Conservation (phyloP, 2,113 vertebrate genomes). For the Cacatua alba region DNA sequence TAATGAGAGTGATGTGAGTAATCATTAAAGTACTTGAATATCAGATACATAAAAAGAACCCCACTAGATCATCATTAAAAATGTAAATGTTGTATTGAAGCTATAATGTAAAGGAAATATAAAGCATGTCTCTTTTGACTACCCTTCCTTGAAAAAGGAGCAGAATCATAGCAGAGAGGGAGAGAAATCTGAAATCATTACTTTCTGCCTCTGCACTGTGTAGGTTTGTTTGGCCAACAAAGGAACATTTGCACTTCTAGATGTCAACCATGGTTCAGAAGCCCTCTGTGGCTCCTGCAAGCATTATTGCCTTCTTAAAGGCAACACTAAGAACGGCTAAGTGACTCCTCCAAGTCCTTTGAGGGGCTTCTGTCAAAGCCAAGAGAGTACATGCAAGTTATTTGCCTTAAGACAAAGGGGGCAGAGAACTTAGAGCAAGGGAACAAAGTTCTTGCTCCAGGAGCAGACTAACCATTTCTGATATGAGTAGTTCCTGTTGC, state of each 20-base stretch:
- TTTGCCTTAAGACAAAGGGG: not conserved
- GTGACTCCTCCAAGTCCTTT: not conserved
- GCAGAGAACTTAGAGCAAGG: not conserved
- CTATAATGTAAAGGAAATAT: not conserved
- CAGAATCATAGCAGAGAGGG: not conserved
- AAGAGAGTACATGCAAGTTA: not conserved
- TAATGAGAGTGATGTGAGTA: not conserved
- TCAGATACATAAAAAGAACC: not conserved
- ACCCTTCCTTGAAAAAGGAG: not conserved
- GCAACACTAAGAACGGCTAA: not conserved
- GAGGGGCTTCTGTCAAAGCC: not conserved
- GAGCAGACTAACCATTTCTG: not conserved
- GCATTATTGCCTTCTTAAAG: not conserved
- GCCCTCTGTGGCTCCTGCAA: not conserved
- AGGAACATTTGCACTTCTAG: not conserved
- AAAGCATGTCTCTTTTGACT: not conserved
- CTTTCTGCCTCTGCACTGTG: not conserved
- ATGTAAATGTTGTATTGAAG: not conserved
- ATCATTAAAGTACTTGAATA: not conserved
- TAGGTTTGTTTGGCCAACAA: slow-evolving; percentile 11
- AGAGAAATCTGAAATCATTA: not conserved
- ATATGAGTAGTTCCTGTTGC: not conserved
- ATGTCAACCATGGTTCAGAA: not conserved
- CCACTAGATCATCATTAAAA: not conserved
- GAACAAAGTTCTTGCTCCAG: not conserved